phyloP scores from a whole-genome alignment of 2,797 vertebrate species.

The Megalops cyprinoides region DNA sequence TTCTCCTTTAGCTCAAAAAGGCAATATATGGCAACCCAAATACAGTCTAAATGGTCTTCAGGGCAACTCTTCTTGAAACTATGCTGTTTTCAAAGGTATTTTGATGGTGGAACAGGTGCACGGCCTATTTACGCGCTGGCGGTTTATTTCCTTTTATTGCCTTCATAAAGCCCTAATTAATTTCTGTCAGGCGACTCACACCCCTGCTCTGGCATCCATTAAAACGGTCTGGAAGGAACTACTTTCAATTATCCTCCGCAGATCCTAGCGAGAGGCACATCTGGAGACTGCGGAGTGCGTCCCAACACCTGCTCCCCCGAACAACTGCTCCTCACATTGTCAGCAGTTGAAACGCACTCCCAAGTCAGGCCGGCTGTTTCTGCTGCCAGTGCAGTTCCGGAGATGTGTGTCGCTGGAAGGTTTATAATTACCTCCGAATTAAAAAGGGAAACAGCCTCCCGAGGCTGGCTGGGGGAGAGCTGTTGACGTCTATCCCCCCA shows the following conservation, averaged over 20 bases:
- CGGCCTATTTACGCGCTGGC: constrained; percentile 48
- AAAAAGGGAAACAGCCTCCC: constrained; percentile 67
- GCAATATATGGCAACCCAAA: no score
- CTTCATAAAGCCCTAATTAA: constrained; percentile 57
- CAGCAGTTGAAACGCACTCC: not conserved
- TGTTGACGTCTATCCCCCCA: constrained; percentile 50
- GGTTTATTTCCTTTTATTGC: constrained; percentile 53
- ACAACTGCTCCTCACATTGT: constrained; percentile 29
- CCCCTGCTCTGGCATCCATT: not conserved
- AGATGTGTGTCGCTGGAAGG: constrained; percentile 53
- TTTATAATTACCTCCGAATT: constrained; percentile 70
- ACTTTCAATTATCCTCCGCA: constrained; percentile 5
- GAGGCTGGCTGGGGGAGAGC: constrained; percentile 47
- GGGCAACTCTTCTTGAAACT: no score
- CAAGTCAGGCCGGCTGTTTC: not conserved
- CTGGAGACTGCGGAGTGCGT: constrained; percentile 41
- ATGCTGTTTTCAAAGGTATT: no score
- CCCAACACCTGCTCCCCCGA: constrained; percentile 23
- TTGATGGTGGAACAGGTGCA: constrained; percentile 43
- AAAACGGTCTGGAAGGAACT: not conserved
- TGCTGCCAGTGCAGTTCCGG: constrained; percentile 38
- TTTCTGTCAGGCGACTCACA: constrained; percentile 36
- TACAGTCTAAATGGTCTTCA: no score
- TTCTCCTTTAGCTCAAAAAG: no score
- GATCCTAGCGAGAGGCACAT: constrained; percentile 43